Conservation (phyloP, 2,113 vertebrate genomes). For the Macroglossus sobrinus region DNA sequence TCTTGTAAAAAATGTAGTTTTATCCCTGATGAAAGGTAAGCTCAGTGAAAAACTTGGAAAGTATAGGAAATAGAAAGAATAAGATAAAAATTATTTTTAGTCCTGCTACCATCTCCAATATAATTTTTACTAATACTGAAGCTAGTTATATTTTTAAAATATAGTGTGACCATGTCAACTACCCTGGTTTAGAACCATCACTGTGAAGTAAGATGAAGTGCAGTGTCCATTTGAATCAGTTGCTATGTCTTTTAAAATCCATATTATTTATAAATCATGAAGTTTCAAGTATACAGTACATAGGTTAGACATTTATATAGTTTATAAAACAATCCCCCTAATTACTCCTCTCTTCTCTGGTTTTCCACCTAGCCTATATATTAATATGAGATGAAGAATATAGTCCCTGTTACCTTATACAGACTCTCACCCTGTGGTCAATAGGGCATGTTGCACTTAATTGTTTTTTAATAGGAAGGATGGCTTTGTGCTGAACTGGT, state of each 20-base stretch:
- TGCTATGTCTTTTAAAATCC: background rate
- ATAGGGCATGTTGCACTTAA: background rate
- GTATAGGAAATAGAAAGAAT: background rate
- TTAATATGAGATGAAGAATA: background rate
- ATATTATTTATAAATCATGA: background rate
- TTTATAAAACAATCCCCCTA: too few relatives aligned
- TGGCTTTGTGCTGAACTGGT: background rate
- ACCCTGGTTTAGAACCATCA: background rate
- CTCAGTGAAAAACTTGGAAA: background rate
- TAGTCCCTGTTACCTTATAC: accelerated
- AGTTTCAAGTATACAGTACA: background rate
- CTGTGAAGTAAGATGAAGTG: background rate
- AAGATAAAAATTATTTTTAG: background rate
- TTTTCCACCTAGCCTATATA: too few relatives aligned
- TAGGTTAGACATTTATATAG: too few relatives aligned
- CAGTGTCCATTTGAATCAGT: background rate
- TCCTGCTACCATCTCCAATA: background rate
- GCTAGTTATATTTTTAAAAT: background rate
- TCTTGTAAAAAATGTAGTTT: background rate
- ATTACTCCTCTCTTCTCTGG: too few relatives aligned
- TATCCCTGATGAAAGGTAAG: background rate
- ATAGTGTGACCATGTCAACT: background rate
- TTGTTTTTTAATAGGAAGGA: background rate
- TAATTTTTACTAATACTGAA: background rate
- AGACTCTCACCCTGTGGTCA: background rate